Conservation (phyloP, 2,113 vertebrate species). For the Sigmodon hispidus region DNA sequence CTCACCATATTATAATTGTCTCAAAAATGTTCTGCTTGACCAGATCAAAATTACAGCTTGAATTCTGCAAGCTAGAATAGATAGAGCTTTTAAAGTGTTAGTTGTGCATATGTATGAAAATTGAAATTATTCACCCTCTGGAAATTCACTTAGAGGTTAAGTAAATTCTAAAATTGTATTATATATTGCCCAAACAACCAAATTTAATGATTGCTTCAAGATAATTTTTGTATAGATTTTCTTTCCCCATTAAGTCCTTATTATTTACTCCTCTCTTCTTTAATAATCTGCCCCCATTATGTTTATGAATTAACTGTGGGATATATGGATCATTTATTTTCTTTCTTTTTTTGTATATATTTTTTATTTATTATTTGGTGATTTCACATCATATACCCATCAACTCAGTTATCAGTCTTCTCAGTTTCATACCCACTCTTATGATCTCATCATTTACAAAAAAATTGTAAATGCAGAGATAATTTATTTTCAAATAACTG, state of each 20-base stretch:
- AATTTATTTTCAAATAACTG: constrained; percentile 42
- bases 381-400: no score
- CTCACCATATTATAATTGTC: constrained; percentile 32
- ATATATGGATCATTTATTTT: constrained; percentile 21
- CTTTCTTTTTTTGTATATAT: no score
- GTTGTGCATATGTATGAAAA: constrained; percentile 14
- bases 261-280: neutral
- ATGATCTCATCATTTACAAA: no score
- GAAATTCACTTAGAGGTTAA: constrained; percentile 2
- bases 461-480: no score
- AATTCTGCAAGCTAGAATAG: neutral
- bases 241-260: neutral
- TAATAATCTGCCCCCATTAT: neutral
- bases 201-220: neutral
- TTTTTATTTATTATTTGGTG: no score
- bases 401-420: no score
- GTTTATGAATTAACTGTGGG: neutral
- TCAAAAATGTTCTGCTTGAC: neutral
- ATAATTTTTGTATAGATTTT: neutral
- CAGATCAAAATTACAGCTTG: constrained; percentile 25
- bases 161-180: constrained; percentile 23
- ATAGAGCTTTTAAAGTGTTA: neutral
- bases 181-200: neutral
- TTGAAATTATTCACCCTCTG: neutral
- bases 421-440: no score